Evolutionary conservation across 2,797 vertebrate species (phyloP), one percentile per base, ranked within the genome.

Genomic region (Prunella strophiata): DNA sequence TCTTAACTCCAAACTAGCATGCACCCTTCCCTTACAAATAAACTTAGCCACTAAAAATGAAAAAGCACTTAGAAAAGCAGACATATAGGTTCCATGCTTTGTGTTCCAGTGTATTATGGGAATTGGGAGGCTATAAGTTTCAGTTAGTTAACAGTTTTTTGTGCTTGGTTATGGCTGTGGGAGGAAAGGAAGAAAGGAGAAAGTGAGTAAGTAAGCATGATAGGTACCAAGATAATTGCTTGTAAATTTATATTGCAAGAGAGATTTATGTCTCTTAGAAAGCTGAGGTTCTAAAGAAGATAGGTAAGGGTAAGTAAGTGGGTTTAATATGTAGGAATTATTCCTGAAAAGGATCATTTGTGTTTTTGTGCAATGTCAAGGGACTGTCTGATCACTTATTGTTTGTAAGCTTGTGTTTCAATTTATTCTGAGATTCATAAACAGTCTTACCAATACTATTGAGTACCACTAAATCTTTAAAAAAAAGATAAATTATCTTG

Each of bases 391-490:
- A 91, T 92, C 45, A 21, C 25, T 88, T 81, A 43, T 1, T 90
- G 32, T 73, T 90, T 73, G 15, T 15, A 57, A 78, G 45, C 36
- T 66, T 58, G 22, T 57, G 42, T 81, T 94, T 84, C 67, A 85
- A n/a, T 94, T 91, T 76, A 30, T 76, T 63, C 42, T 59, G 42
- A 78, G 32, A 88, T 52, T 87, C 80, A 82, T 25, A 50, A 81
- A 36, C 8, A 27, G 5, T 34, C 32, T 65, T 70, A 68, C 5
- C 20, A 42, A 25, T 42, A 27, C 12, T 67, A 13, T 55, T 73
- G 19, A 61, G 30, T 76, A 71, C 22, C 9, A 25, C 9, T 77
- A 73, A 76, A 59, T 79, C 32, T 82, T 93, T 63, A 18, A 89
- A 76, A 89, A 91, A 91, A n/a, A 42, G 12, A 51, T 58, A 32